Base-by-base conservation (phyloP, 2,113 vertebrate species). In the Syngnathus floridae region DNA sequence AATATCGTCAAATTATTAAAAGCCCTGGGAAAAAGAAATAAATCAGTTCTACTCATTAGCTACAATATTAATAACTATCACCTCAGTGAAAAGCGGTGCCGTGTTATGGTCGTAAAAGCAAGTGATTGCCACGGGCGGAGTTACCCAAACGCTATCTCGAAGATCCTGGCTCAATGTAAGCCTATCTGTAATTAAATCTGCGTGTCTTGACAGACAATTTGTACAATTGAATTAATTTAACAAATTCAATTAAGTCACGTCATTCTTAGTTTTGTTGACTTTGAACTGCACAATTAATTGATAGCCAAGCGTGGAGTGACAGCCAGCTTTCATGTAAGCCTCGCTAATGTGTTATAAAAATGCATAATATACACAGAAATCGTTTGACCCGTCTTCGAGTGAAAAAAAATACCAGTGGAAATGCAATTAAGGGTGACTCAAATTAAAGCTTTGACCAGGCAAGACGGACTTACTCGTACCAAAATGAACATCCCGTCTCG, bases 371-470 rank as follows among this genome's bases (percentile, higher is more conserved):
- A 22, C 19, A 26, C 38, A 43, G 40, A 22, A 22, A 40, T 16
- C 16, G 38, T 61, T 43, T 61, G n/a, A 56, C 54, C 26, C 5
- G 5, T 46, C 5, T 35, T 35, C 6, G 22, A 12, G 37, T 13
- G 13, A 2, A 4, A 13, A 22, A 61, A 22, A 41, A 16, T 36
- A 61, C 21, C 40, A 43, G 38, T 61, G 40, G 38, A 43, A 61
- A 61, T 43, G 59, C 40, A 61, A 61, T 61, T 61, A 61, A 14
- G 21, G 40, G 19, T 7, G 12, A 16, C 40, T 43, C 7, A 45
- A 61, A 61, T 61, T 13, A 43, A 61, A 43, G 40, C 40, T 61
- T 61, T 61, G 40, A 43, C 40, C 56, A 58, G 56, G 56, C 56
- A 36, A 19, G 35, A 58, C n/a, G 38, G 38, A 41, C n/a, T 26